phyloP scores from a whole-genome alignment of 2,113 vertebrate genomes.

The Vulpes lagopus region DNA sequence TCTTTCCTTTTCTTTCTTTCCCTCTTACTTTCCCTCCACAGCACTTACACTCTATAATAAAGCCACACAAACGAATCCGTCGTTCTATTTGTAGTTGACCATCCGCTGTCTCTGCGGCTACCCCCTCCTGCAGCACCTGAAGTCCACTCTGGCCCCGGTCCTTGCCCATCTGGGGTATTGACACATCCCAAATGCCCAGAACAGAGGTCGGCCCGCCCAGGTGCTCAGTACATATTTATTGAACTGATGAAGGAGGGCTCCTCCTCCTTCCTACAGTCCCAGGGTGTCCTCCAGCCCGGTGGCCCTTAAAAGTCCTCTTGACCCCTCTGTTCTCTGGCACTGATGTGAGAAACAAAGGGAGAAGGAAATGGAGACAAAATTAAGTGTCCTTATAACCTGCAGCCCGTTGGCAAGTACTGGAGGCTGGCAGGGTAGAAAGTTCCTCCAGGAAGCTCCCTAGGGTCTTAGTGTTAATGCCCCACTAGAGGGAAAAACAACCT shows the following conservation, averaged over 20 bases:
- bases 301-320: not conserved
- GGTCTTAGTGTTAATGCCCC: not conserved
- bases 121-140: not conserved
- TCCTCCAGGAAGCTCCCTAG: not conserved
- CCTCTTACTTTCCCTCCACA: not conserved
- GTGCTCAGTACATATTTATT: not conserved
- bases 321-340: not conserved
- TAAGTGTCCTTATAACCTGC: not conserved
- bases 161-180: not conserved
- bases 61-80: not conserved
- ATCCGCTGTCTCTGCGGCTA: not conserved
- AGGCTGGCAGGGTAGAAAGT: not conserved
- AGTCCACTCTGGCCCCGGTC: not conserved
- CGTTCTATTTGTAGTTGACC: fast-evolving
- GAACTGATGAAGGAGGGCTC: not conserved
- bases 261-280: not conserved
- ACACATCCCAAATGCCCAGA: not conserved
- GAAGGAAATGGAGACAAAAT: not conserved
- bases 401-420: not conserved
- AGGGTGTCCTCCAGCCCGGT: not conserved
- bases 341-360: not conserved
- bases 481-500: not conserved
- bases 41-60: not conserved
- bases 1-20: no score
- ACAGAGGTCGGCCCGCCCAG: not conserved